Percentiles rank a stretch among this genome's conserved stretches.
Conservation (phyloP, 2,113 vertebrate species). For the Ranitomeya imitator region DNA sequence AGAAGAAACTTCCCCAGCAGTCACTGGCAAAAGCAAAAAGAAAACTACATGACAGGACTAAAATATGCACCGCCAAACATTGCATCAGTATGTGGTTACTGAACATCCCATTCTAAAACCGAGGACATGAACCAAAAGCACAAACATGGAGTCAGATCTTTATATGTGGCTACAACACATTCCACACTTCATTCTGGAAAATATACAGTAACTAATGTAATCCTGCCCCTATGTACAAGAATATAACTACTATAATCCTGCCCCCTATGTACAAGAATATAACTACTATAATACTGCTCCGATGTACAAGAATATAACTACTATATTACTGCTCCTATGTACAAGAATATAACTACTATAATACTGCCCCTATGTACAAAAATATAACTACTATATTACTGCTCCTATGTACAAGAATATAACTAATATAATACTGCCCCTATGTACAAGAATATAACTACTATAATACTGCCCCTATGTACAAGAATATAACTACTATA, state of each 20-base stretch:
- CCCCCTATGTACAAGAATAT: neutral
- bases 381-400: neutral
- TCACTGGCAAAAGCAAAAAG: neutral
- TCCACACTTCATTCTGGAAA: no score
- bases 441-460: slow-evolving; percentile 3
- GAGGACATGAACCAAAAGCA: no score
- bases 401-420: neutral
- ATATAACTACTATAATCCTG: slow-evolving; percentile 7
- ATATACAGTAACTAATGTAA: neutral
- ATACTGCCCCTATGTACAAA: neutral
- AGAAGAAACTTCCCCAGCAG: neutral
- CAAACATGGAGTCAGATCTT: no score
- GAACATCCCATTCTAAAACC: neutral
- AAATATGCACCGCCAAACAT: neutral
- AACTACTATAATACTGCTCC: neutral
- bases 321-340: neutral
- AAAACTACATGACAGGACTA: neutral
- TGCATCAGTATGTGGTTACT: neutral
- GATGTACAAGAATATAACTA: neutral
- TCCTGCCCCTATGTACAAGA: neutral
- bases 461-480: neutral
- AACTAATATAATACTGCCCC: neutral
- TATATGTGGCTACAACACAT: no score
- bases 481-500: no score
- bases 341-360: neutral